Conservation (phyloP, 2,888 invertebrate genomes). For the Caenorhabditis sp. region DNA sequence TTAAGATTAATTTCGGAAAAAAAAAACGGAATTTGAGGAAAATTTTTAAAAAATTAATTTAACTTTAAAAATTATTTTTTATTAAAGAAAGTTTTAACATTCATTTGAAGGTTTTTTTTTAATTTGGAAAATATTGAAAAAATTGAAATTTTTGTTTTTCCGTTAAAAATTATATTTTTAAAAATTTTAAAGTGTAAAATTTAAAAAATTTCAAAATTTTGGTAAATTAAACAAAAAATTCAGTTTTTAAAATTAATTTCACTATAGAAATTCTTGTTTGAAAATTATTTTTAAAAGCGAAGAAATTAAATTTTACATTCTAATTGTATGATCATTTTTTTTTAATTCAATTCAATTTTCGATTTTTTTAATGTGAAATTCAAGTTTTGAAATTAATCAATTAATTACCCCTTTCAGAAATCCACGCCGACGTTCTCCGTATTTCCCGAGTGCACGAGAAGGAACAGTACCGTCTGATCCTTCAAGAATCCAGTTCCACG, state of each 20-base stretch:
- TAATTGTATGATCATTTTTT: too few relatives aligned
- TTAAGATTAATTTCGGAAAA: not conserved
- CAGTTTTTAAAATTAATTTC: not conserved
- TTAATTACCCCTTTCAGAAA: conserved; percentile 19
- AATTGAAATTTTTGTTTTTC: not conserved
- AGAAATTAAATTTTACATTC: too few relatives aligned
- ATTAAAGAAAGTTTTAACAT: too few relatives aligned
- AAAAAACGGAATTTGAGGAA: not conserved
- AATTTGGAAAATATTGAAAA: not conserved
- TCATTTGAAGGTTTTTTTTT: too few relatives aligned
- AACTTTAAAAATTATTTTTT: too few relatives aligned
- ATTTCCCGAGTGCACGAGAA: conserved; percentile 18
- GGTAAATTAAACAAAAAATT: not conserved
- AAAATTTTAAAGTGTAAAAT: not conserved
- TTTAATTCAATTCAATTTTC: too few relatives aligned
- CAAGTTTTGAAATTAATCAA: not conserved
- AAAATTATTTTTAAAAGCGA: not conserved
- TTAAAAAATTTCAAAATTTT: not conserved
- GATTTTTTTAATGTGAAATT: too few relatives aligned
- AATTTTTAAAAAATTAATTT: too few relatives aligned
- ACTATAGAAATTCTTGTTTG: not conserved
- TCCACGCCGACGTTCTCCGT: conserved; percentile 38
- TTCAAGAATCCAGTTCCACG: conserved; percentile 11
- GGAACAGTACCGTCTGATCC: conserved; percentile 24
- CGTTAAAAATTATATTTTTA: not conserved